Base-by-base conservation (phyloP, 2,113 vertebrate species). In the Odontophorus gujanensis region DNA sequence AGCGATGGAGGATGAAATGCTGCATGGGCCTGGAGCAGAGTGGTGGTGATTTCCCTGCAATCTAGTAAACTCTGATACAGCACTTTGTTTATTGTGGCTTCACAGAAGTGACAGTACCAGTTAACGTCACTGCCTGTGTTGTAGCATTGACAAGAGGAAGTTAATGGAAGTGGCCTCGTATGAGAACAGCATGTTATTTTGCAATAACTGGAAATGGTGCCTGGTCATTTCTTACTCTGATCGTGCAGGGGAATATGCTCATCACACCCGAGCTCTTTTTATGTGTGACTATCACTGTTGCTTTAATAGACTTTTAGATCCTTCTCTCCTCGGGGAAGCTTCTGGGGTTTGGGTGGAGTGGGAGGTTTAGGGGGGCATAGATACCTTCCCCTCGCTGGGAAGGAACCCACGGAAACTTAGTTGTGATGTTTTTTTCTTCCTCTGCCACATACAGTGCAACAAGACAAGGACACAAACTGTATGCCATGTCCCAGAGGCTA, bases 401-500 rank as follows among this genome's bases (percentile, higher is more conserved):
- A 68, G 25, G 17, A 81, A 20, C 34, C 9, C 55, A 47, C 1
- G 6, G 58, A 48, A 85, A 50, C 34, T 79, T 57, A 74, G 8
- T 58, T 48, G 4, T 61, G 48, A 67, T 67, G 13, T 69, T 84
- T 68, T 84, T 68, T 81, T 51, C 86, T 57, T 75, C 87, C 71
- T 96, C 94, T 95, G 15, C 75, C 61, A 92, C 89, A 96, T 34
- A 74, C 97, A 98, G 98, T 97, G 96, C 97, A 97, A 92, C 97
- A 97, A 87, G 96, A 98, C 94, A 96, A 88, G 89, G 97, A 98
- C 88, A 98, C 98, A 0, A 78, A 59, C 32, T 98, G 98, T 7
- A 7, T 68, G 40, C 96, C 97, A 0, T 99, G 99, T 94, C 97
- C 93, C 22, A 76, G 83, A 18, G 99, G 99, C 84, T 98, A 97